phyloP scores from a whole-genome alignment of 2,113 vertebrate genomes.

The Pseudolaguvia tuberculata region DNA sequence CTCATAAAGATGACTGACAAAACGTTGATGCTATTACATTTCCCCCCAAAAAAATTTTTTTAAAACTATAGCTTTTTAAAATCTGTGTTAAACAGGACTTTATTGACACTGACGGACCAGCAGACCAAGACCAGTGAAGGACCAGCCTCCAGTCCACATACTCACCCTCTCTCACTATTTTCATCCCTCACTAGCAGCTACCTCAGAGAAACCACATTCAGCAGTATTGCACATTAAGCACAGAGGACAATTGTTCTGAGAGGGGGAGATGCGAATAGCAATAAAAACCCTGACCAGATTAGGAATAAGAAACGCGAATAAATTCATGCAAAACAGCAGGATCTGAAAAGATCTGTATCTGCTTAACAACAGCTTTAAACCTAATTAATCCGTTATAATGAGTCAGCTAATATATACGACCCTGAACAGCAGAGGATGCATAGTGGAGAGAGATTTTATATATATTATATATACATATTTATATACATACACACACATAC shows the following conservation, averaged over 20 bases:
- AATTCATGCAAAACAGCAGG: conserved; percentile 47
- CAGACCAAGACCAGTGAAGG: conserved; percentile 72
- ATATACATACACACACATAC: too few species aligned
- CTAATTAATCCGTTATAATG: conserved; percentile 34
- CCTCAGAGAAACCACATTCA: conserved; percentile 67
- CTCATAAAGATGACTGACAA: conserved; percentile 74
- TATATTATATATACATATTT: too few species aligned
- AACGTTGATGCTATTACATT: conserved; percentile 70
- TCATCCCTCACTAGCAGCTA: conserved; percentile 69
- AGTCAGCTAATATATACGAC: conserved; percentile 11
- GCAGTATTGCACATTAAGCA: conserved; percentile 70
- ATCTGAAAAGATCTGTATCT: conserved; percentile 23
- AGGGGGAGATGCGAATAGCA: conserved; percentile 49
- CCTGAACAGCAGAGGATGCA: conserved; percentile 40
- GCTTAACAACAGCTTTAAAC: conserved; percentile 24
- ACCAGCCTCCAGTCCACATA: conserved; percentile 56
- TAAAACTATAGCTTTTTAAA: conserved; percentile 51
- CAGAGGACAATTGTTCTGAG: conserved; percentile 66
- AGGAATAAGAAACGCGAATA: conserved; percentile 34
- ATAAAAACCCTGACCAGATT: conserved; percentile 31
- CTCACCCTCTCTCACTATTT: conserved; percentile 49
- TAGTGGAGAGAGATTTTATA: too few species aligned
- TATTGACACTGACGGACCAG: conserved; percentile 69
- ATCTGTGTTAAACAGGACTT: conserved; percentile 68
- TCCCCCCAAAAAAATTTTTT: conserved; percentile 58